A percentile compares a stretch with the other conserved stretches of the same genome.
phyloP scores from a whole-genome alignment of 2,797 vertebrate genomes.

The Dipus sagitta region DNA sequence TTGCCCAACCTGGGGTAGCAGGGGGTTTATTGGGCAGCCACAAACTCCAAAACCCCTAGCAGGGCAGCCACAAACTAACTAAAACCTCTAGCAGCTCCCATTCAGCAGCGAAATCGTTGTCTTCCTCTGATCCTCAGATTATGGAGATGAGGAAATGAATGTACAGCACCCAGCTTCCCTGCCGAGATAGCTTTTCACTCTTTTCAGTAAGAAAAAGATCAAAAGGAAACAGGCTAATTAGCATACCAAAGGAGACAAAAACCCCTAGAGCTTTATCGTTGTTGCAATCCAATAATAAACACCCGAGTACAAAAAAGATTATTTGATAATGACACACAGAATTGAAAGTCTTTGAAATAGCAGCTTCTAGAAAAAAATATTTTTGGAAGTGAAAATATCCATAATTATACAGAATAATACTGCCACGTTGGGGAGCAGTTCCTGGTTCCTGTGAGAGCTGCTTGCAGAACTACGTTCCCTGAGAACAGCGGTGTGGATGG shows the following conservation, averaged over 20 bases:
- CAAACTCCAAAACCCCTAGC: slow-evolving; percentile 83
- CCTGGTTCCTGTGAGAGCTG: slow-evolving; percentile 82
- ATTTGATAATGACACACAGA: slow-evolving; percentile 91
- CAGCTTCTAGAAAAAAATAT: slow-evolving; percentile 89
- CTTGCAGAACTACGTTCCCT: slow-evolving; percentile 83
- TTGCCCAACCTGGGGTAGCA: slow-evolving; percentile 76
- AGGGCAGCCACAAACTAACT: slow-evolving; percentile 80
- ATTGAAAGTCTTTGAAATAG: slow-evolving; percentile 92
- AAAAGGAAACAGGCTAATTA: slow-evolving; percentile 91
- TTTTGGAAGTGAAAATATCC: slow-evolving; percentile 89
- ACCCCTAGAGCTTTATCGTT: slow-evolving; percentile 91
- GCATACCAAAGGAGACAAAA: slow-evolving; percentile 93
- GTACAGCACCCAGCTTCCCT: slow-evolving; percentile 90
- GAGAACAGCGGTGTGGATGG: slow-evolving; percentile 76
- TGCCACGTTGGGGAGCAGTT: slow-evolving; percentile 81
- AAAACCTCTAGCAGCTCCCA: slow-evolving; percentile 86
- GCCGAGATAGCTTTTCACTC: slow-evolving; percentile 92
- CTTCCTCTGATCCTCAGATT: slow-evolving; percentile 91
- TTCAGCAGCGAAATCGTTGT: slow-evolving; percentile 89
- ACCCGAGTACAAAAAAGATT: slow-evolving; percentile 92
- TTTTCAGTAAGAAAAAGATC: slow-evolving; percentile 91
- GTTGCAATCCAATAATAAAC: slow-evolving; percentile 93
- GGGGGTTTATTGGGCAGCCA: slow-evolving; percentile 83
- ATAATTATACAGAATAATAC: slow-evolving; percentile 90
- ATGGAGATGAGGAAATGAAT: slow-evolving; percentile 91